Evolutionary conservation across 2,888 invertebrate species (phyloP).

Genomic region (Microctonus hyperodae): DNA sequence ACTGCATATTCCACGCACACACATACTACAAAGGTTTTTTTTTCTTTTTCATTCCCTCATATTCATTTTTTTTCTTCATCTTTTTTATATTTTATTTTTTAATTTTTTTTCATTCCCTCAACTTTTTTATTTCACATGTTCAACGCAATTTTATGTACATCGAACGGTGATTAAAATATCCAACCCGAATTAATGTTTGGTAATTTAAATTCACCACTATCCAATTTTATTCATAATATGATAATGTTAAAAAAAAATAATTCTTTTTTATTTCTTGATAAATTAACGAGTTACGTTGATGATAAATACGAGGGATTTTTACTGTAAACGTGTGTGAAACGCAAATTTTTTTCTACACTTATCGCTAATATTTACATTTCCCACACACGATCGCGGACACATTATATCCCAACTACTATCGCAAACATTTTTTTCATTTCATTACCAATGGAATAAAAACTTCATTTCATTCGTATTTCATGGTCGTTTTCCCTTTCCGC

Average conservation of each 20-base stretch:
- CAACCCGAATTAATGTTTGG: not conserved
- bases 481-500: not conserved
- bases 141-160: not conserved
- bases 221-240: not conserved
- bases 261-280: not conserved
- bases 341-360: not conserved
- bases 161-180: not conserved
- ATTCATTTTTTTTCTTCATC: conserved; percentile 11
- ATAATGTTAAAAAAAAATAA: not conserved
- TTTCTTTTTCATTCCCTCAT: not conserved
- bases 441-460: not conserved
- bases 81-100: conserved; percentile 4
- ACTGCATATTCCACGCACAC: not conserved
- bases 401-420: not conserved
- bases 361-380: not conserved
- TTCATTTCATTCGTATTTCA: not conserved
- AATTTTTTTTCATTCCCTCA: not conserved
- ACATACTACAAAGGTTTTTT: not conserved
- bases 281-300: not conserved
- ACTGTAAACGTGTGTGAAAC: not conserved
- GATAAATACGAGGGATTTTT: too few species aligned
- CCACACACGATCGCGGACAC: too few species aligned
- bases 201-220: not conserved
- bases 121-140: conserved; percentile 14
- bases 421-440: conserved; percentile 11